Evolutionary conservation across 2,888 invertebrate species (phyloP).

Genomic region (Amphipoea lucens): DNA sequence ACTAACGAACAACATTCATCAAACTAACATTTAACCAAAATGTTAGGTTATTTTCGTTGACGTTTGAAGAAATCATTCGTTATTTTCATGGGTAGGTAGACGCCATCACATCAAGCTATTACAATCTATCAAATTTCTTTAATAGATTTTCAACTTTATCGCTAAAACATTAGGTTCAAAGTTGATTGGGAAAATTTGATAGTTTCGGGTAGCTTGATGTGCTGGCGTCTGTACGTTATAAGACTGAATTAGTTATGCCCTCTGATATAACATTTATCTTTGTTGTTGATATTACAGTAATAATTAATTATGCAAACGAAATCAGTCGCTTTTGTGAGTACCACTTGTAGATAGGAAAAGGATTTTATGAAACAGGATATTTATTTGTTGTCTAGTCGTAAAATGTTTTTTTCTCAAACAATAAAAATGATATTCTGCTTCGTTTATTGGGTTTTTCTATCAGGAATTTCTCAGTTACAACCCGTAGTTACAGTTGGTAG

Average conservation of each 20-base stretch:
- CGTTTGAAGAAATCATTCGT: constrained; percentile 15
- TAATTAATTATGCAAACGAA: constrained; percentile 40
- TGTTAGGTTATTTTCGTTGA: neutral
- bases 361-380: neutral
- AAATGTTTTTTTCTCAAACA: neutral
- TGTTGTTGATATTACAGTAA: constrained; percentile 17
- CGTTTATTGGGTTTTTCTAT: too few species aligned
- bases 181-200: too few species aligned
- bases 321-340: constrained; percentile 18
- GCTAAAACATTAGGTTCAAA: too few species aligned
- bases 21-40: too few species aligned
- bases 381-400: neutral
- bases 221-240: constrained; percentile 14
- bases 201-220: too few species aligned
- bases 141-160: too few species aligned
- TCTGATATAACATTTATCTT: constrained; percentile 36
- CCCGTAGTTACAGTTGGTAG: too few species aligned
- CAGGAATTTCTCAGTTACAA: too few species aligned
- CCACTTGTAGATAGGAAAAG: constrained; percentile 12
- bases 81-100: constrained; percentile 35
- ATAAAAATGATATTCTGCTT: neutral
- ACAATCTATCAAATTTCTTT: too few species aligned
- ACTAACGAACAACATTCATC: too few species aligned
- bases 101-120: too few species aligned
- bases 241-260: constrained; percentile 45